phyloP scores from a whole-genome alignment of 1,140 invertebrate species.

The Nasonia giraulti region DNA sequence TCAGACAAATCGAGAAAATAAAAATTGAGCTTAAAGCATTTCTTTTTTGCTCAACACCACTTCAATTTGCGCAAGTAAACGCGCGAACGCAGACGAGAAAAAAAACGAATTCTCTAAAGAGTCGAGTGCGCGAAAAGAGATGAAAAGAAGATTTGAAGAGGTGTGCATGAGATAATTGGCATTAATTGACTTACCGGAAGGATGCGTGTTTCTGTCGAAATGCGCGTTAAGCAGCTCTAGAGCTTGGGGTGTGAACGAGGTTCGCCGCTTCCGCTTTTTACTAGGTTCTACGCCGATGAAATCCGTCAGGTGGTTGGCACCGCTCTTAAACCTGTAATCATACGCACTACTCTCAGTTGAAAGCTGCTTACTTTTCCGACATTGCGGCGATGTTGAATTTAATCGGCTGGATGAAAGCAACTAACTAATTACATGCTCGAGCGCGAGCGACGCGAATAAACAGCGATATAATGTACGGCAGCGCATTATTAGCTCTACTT shows the following conservation, averaged over 20 bases:
- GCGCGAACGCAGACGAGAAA: not conserved
- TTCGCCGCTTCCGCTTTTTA: conserved; percentile 96
- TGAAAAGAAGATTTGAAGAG: not conserved
- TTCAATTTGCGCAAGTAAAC: not conserved
- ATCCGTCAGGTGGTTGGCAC: conserved; percentile 93
- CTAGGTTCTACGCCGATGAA: conserved; percentile 97
- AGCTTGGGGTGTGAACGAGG: conserved; percentile 97
- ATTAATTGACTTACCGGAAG: conserved; percentile 85
- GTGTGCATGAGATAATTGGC: conserved; percentile 32
- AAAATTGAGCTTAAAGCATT: not conserved
- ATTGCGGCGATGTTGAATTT: not conserved
- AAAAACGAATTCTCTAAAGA: conserved; percentile 16
- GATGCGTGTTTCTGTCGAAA: conserved; percentile 98
- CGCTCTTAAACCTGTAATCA: conserved; percentile 89
- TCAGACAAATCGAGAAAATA: not conserved
- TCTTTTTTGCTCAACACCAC: not conserved
- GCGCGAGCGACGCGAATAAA: too few relatives aligned
- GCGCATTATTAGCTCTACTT: too few relatives aligned
- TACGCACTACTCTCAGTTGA: conserved; percentile 70
- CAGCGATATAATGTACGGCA: too few relatives aligned
- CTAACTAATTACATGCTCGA: not conserved
- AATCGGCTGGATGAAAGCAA: not conserved
- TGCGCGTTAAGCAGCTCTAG: conserved; percentile 95
- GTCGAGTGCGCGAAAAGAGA: not conserved
- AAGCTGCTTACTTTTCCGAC: conserved; percentile 51